These are phyloP conservation scores for Dilophus febrilis DNA, from an alignment of 2,888 invertebrate species.

Conservation along the genomic window DNA sequence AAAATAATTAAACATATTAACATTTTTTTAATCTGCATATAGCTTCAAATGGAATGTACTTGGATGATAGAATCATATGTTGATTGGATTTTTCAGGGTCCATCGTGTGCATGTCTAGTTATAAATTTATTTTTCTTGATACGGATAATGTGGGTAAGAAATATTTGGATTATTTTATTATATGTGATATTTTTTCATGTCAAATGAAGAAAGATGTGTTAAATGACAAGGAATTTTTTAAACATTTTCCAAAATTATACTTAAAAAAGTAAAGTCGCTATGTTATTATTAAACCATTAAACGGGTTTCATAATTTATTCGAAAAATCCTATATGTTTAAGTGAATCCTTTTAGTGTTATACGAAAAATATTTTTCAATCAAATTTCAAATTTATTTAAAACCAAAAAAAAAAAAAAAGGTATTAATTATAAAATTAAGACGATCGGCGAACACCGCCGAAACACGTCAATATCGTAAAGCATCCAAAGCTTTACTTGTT, in stretches of 20 bases:
- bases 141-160: conserved; percentile 80
- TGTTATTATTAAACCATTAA: too few relatives aligned
- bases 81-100: conserved; percentile 78
- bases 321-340: too few relatives aligned
- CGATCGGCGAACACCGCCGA: conserved; percentile 79
- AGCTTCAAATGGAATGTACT: conserved; percentile 42
- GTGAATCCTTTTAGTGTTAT: too few relatives aligned
- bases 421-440: conserved; percentile 82
- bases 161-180: too few relatives aligned
- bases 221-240: too few relatives aligned
- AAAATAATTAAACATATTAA: too few relatives aligned
- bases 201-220: too few relatives aligned
- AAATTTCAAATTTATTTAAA: not conserved
- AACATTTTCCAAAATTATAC: too few relatives aligned
- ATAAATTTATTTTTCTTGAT: conserved; percentile 67
- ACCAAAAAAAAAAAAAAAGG: conserved; percentile 33
- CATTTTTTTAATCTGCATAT: not conserved
- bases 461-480: conserved; percentile 78
- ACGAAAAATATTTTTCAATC: not conserved
- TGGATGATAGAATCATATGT: conserved; percentile 66
- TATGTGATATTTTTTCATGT: too few relatives aligned
- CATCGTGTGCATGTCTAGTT: conserved; percentile 60
- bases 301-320: too few relatives aligned
- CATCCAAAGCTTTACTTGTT: conserved; percentile 78
- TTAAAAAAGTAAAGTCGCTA: too few relatives aligned